Base-by-base conservation (phyloP, 1,140 invertebrate species). In the Batillaria attramentaria region DNA sequence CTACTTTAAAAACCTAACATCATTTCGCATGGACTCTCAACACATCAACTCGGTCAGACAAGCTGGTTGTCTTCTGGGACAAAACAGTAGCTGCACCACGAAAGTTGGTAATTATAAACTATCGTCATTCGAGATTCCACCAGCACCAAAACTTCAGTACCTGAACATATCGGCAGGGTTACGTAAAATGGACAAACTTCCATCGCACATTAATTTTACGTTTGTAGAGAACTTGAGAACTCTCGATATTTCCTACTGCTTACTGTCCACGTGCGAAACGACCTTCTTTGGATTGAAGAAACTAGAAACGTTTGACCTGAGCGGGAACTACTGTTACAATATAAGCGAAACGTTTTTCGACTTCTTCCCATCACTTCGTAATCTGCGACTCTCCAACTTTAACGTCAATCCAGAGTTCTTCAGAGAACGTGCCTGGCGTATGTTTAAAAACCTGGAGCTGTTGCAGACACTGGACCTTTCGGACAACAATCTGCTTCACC, bases 271-370 rank as follows among this genome's bases (percentile, higher is more conserved):
- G 13, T 70, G 68, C 39, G 4, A 46, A 28, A 70, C 68, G 10
- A 70, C 68, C 20, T 10, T 70, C 24, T 1, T 31, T n/a, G 68
- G 68, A 6, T 18, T 70, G 2, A 3, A 70, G 4, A n/a, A 43
- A 10, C 68, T 70, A 28, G 68, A 70, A 31, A 70, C 68, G 4
- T 28, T 70, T 5, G 68, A 70, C 41, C 42, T 70, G 5, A 70
- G 68, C 39, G 68, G 68, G 39, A 70, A 70, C 42, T 70, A 70
- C 68, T 70, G 68, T n/a, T 10, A 70, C 42, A 70, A 70, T n/a
- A 70, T 70, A 24, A 70, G 68, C 41, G 68, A 70, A 39, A 70
- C n/a, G 39, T 18, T 70, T 18, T 70, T 70, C n/a, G 68, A 70
- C 41, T 16, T 46, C 28, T 42, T 70, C 4, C 41, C 42, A 4